Evolutionary conservation across 2,888 invertebrate species (phyloP).

Genomic region (Chrysodeixis includens): DNA sequence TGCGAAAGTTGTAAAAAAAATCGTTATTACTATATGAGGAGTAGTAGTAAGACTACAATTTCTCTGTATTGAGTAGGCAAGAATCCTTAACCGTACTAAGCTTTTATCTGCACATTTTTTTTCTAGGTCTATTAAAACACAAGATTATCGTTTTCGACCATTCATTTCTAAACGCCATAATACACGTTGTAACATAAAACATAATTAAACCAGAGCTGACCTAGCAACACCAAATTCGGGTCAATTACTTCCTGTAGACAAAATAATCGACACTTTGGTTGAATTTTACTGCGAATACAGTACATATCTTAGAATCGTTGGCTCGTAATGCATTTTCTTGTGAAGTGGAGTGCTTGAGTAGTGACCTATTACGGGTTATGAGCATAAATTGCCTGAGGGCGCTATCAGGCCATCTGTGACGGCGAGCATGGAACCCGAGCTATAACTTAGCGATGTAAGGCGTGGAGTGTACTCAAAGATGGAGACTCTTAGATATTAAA

Average conservation of each 20-base stretch:
- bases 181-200: background rate
- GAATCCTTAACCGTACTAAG: no score
- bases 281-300: background rate
- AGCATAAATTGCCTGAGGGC: constrained; percentile 63
- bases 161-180: no score
- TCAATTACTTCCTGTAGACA: background rate
- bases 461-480: constrained; percentile 20
- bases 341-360: constrained; percentile 25
- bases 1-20: no score
- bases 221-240: background rate
- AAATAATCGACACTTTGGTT: background rate
- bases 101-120: no score
- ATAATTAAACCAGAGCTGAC: background rate
- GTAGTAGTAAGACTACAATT: no score
- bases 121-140: no score
- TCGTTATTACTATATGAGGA: no score
- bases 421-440: constrained; percentile 53
- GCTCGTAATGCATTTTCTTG: constrained; percentile 51
- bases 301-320: constrained; percentile 12
- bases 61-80: no score
- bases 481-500: constrained; percentile 15
- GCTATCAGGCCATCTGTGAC: constrained; percentile 69
- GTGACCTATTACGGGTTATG: constrained; percentile 63
- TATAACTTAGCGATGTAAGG: constrained; percentile 46
- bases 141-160: no score